phyloP scores from a whole-genome alignment of 2,113 vertebrate species.

The Rhinoderma darwinii region DNA sequence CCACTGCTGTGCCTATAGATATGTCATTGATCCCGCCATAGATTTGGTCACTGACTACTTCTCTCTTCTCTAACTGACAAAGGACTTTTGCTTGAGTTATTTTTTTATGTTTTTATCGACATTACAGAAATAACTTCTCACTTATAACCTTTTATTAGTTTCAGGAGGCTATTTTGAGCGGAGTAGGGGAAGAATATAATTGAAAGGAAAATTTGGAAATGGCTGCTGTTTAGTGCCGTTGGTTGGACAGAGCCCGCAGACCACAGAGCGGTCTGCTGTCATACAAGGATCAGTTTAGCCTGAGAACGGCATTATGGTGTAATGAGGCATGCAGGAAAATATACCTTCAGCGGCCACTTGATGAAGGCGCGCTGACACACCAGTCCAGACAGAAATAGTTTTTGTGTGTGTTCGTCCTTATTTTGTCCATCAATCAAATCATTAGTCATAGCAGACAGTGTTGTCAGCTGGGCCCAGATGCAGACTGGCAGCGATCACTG shows the following conservation, averaged over 20 bases:
- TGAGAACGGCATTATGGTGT: slow-evolving; percentile 89
- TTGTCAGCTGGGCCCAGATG: slow-evolving; percentile 82
- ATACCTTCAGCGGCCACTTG: slow-evolving; percentile 90
- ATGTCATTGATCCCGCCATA: not conserved
- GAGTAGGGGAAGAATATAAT: slow-evolving; percentile 68
- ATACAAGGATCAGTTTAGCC: slow-evolving; percentile 88
- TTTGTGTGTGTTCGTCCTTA: slow-evolving; percentile 84
- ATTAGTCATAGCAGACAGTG: slow-evolving; percentile 92
- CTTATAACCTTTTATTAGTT: slow-evolving; percentile 82
- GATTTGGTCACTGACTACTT: not conserved
- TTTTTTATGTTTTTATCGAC: slow-evolving; percentile 76
- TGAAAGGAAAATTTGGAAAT: slow-evolving; percentile 83
- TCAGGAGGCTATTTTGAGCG: slow-evolving; percentile 71
- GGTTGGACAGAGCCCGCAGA: slow-evolving; percentile 79
- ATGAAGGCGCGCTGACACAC: slow-evolving; percentile 90
- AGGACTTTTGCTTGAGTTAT: slow-evolving; percentile 64
- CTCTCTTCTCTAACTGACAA: slow-evolving; percentile 74
- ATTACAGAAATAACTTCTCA: slow-evolving; percentile 79
- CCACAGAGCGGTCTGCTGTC: slow-evolving; percentile 88
- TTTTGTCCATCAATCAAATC: slow-evolving; percentile 93
- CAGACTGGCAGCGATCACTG: slow-evolving; percentile 79
- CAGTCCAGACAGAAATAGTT: slow-evolving; percentile 84
- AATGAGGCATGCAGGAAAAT: slow-evolving; percentile 91
- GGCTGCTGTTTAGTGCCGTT: slow-evolving; percentile 79
- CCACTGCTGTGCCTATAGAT: too few relatives aligned